Evolutionary conservation across 2,888 invertebrate genomes (phyloP).

Genomic region (Sarcophaga rosellei): DNA sequence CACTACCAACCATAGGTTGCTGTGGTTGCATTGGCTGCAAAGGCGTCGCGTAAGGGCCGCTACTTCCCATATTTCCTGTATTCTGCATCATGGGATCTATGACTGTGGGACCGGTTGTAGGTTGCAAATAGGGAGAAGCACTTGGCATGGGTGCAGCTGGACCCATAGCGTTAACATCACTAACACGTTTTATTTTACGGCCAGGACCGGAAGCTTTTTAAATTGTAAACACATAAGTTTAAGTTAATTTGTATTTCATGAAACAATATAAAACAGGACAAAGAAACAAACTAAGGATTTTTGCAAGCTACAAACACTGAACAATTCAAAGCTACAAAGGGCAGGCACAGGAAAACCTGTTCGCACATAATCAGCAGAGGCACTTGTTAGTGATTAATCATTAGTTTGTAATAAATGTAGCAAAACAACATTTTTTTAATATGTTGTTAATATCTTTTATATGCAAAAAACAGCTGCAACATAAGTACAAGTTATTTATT

Average conservation of each 20-base stretch:
- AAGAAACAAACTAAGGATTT: slow-evolving; percentile 70
- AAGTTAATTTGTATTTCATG: slow-evolving; percentile 9
- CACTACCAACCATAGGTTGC: slow-evolving; percentile 40
- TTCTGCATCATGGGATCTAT: slow-evolving; percentile 74
- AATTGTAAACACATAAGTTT: background rate
- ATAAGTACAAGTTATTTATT: background rate
- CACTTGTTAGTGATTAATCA: slow-evolving; percentile 34
- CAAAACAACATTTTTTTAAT: background rate
- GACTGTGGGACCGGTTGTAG: slow-evolving; percentile 71
- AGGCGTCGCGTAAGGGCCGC: slow-evolving; percentile 56
- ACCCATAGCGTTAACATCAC: slow-evolving; percentile 87
- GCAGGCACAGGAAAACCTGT: slow-evolving; percentile 24
- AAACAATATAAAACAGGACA: background rate
- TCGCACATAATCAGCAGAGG: background rate
- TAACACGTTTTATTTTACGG: slow-evolving; percentile 84
- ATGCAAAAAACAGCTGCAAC: too few species aligned
- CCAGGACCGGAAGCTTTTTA: slow-evolving; percentile 75
- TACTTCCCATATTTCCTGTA: slow-evolving; percentile 22
- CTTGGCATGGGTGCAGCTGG: slow-evolving; percentile 80
- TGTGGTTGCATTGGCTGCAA: slow-evolving; percentile 46
- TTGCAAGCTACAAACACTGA: slow-evolving; percentile 74
- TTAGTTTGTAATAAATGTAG: background rate
- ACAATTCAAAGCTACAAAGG: background rate
- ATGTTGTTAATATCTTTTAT: too few species aligned
- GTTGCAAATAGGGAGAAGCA: slow-evolving; percentile 74